These are phyloP conservation scores for Iphiclides podalirius DNA, from an alignment of 2,888 invertebrate genomes.

Conservation along the genomic window DNA sequence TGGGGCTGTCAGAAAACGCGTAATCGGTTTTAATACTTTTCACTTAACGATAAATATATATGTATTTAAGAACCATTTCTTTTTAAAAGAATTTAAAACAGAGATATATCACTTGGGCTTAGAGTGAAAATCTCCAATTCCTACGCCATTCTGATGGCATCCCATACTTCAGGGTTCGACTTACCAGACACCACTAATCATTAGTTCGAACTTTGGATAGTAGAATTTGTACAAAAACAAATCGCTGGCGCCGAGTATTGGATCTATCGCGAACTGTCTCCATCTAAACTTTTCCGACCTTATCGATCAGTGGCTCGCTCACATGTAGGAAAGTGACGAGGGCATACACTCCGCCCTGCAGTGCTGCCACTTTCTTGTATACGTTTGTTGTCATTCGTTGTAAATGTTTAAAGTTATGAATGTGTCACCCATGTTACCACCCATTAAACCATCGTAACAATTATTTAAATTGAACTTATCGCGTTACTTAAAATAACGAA, in stretches of 20 bases:
- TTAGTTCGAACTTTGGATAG: neutral
- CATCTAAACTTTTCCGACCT: conserved; percentile 20
- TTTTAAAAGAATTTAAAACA: no score
- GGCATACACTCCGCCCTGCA: neutral
- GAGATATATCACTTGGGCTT: neutral
- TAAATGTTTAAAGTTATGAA: no score
- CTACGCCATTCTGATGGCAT: neutral
- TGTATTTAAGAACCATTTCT: no score
- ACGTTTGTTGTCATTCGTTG: neutral
- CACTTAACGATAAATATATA: no score
- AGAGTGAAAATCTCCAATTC: neutral
- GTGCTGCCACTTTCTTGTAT: neutral
- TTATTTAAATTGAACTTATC: neutral
- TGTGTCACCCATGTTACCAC: no score
- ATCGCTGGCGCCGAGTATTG: conserved; percentile 6
- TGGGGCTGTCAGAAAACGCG: no score
- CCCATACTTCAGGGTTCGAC: neutral
- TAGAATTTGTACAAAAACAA: conserved; percentile 12
- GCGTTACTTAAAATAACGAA: neutral
- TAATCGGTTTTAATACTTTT: no score
- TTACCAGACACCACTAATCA: conserved; percentile 1
- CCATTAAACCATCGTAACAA: neutral
- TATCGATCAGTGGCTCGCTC: conserved; percentile 12
- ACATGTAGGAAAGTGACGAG: conserved; percentile 1
- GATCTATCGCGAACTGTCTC: conserved; percentile 19